Conservation (phyloP, 2,797 vertebrate genomes). For the Phoebastria nigripes region DNA sequence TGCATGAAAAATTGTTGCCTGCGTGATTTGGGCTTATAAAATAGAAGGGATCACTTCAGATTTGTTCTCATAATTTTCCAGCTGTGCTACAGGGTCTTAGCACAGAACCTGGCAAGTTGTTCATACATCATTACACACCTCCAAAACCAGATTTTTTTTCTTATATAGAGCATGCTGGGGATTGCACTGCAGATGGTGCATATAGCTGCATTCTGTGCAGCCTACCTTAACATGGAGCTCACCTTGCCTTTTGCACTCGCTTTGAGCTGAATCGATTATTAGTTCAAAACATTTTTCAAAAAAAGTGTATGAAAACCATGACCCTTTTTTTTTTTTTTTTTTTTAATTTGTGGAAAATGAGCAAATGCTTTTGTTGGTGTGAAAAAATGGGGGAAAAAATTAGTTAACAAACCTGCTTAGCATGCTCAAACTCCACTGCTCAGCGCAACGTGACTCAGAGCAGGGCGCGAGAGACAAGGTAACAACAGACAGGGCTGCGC, state of each 20-base stretch:
- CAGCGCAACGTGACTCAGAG: neutral
- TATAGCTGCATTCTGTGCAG: neutral
- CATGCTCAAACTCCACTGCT: neutral
- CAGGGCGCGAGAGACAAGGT: neutral
- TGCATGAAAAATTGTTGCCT: neutral
- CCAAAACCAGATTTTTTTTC: neutral
- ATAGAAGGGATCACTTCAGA: neutral
- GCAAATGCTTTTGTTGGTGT: neutral
- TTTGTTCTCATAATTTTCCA: neutral
- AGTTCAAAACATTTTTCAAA: neutral
- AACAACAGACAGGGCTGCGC: neutral
- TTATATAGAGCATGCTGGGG: neutral
- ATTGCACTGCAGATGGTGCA: neutral
- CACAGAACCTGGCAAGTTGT: neutral
- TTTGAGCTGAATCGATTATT: neutral
- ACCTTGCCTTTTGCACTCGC: neutral
- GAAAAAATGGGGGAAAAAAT: fast-evolving
- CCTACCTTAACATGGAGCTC: neutral
- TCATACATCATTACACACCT: neutral
- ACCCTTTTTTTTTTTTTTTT: neutral
- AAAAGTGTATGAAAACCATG: neutral
- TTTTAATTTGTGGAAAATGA: neutral
- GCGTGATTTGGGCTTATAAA: neutral
- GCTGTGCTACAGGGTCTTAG: neutral
- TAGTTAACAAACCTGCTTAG: neutral